phyloP scores from a whole-genome alignment of 2,113 vertebrate species.

The Hystrix cristata region DNA sequence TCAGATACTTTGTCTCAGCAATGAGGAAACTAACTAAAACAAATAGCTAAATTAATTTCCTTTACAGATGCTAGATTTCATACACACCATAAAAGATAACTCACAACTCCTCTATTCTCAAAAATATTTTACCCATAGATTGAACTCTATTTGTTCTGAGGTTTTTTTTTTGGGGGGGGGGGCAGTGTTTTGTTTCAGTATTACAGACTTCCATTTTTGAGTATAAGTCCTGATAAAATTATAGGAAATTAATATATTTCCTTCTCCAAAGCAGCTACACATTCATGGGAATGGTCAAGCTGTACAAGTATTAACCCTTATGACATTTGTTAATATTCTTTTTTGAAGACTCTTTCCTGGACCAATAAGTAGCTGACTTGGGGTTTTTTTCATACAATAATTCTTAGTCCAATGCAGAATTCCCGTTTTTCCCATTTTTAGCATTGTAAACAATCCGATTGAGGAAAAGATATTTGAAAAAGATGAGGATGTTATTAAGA shows the following conservation, averaged over 20 bases:
- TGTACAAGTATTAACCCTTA: constrained; percentile 23
- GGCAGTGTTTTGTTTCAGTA: background rate
- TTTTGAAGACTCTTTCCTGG: constrained; percentile 29
- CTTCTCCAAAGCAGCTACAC: background rate
- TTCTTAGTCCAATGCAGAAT: background rate
- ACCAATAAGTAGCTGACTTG: background rate
- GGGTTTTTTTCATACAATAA: background rate
- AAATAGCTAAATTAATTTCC: background rate
- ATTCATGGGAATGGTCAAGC: background rate
- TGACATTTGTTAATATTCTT: background rate
- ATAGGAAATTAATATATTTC: constrained; percentile 27
- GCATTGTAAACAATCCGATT: background rate
- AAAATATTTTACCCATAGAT: background rate
- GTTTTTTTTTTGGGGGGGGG: background rate
- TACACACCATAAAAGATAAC: background rate
- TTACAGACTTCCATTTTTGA: background rate
- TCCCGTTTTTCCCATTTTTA: background rate
- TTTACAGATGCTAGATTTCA: background rate
- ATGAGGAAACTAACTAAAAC: too few species aligned
- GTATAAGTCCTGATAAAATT: background rate
- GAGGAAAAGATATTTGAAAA: background rate
- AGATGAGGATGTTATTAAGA: background rate
- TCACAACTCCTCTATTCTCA: background rate
- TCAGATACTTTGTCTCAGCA: too few species aligned
- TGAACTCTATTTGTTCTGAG: background rate